Base-by-base conservation (phyloP, 2,113 vertebrate species). In the Tonatia bakeri region DNA sequence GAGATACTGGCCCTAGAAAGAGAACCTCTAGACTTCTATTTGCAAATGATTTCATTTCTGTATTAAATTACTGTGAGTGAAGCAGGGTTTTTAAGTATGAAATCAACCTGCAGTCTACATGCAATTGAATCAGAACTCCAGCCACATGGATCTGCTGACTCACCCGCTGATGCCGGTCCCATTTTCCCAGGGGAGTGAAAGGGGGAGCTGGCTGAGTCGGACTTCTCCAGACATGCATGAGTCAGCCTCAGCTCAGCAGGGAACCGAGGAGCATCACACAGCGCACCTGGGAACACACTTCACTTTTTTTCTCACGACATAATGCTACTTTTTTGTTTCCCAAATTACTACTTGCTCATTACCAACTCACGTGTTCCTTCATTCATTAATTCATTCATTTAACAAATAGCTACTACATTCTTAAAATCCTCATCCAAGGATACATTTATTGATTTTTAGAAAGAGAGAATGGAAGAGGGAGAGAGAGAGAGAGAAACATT, bases 1-100 rank as follows among this genome's bases (percentile, higher is more conserved):
- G 95, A 96, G 82, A 92, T 93, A 96, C 76, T 50, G 65, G 79
- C 87, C 70, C 90, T 76, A 26, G 11, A 79, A 33, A 93, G 65
- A 64, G 26, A 97, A 97, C 84, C 79, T 95, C 69, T 73, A 87
- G 70, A 80, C 79, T 87, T 65, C 75, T 50, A 26, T 70, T 94
- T 95, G 28, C 64, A 80, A 76, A 87, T 73, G 87, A 92, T 9
- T 75, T 19, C 33, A 80, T 94, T 90, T 94, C 56, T 92, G 94
- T 94, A 81, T 92, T 80, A 87, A 40, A 64, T 50, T 65, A 73
- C 43, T 64, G 45, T 22, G 69, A 84, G 45, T 69, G 26, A 47
- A 70, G 50, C 38, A 73, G 61, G 3, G 22, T 40, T 95, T 93
- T 76, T 38, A 36, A 43, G 33, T 45, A 40, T 72, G 50, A 94